Evolutionary conservation across 1,140 invertebrate genomes (phyloP), one percentile per base, ranked within the genome.

Genomic region (Psix sp.): DNA sequence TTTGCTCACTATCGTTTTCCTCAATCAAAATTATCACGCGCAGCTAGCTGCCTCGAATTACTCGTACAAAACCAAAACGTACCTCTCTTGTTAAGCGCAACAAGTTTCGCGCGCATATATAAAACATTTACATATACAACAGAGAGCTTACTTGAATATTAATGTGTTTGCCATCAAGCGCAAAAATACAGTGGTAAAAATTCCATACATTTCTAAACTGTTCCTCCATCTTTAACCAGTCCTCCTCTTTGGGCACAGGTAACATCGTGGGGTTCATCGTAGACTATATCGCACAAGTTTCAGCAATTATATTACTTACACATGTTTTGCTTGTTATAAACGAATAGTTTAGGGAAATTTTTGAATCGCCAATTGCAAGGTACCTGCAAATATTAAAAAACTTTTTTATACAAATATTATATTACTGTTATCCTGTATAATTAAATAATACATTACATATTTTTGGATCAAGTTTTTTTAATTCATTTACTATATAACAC

Each of bases 81-180:
- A n/a, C n/a, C n/a, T n/a, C n/a, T n/a, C n/a, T n/a, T n/a, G n/a
- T n/a, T n/a, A n/a, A n/a, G n/a, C n/a, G n/a, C n/a, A n/a, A n/a
- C n/a, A n/a, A n/a, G n/a, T n/a, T n/a, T n/a, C n/a, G n/a, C n/a
- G n/a, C n/a, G n/a, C n/a, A n/a, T n/a, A n/a, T n/a, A n/a, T n/a
- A n/a, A n/a, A n/a, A n/a, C n/a, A n/a, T n/a, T n/a, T n/a, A n/a
- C n/a, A n/a, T n/a, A n/a, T n/a, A n/a, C n/a, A n/a, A n/a, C n/a
- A n/a, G n/a, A n/a, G n/a, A n/a, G n/a, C n/a, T n/a, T n/a, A 29
- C 26, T 16, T 45, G 42, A 5, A 45, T 15, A 29, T n/a, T 16
- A 6, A 48, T 17, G 21, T 46, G 42, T 46, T 46, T 46, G n/a
- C 42, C 42, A 10, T 46, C 42, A 4, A 24, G 13, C 10, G 42